Evolutionary conservation across 2,113 vertebrate species (phyloP).

Genomic region (Hypomesus transpacificus): DNA sequence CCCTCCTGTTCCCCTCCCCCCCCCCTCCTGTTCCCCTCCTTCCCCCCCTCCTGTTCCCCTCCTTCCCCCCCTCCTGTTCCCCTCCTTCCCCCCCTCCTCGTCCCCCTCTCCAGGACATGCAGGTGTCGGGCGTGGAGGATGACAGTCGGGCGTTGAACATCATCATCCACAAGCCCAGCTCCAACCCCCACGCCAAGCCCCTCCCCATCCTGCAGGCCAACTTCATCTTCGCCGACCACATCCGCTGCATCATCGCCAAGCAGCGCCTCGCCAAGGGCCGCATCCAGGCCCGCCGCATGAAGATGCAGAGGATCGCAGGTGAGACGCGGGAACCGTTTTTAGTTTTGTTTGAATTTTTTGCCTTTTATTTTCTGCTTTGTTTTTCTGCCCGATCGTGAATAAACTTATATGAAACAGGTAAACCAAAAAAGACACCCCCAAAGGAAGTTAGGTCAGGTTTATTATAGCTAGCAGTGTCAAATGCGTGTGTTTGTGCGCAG

Average conservation of each 20-base stretch:
- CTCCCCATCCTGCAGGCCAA: conserved; percentile 97
- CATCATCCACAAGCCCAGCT: conserved; percentile 92
- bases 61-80: not conserved
- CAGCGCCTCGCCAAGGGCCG: conserved; percentile 95
- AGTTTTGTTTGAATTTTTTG: too few relatives aligned
- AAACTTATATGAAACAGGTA: too few relatives aligned
- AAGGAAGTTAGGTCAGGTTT: too few relatives aligned
- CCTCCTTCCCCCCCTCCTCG: not conserved
- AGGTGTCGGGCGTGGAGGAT: conserved; percentile 94
- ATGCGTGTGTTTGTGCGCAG: conserved; percentile 59
- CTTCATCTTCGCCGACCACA: conserved; percentile 95
- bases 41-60: too few relatives aligned
- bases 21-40: too few relatives aligned
- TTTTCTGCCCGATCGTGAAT: too few relatives aligned
- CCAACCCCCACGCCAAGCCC: conserved; percentile 94
- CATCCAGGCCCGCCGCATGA: conserved; percentile 94
- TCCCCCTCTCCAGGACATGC: conserved; percentile 84
- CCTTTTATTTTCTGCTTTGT: too few relatives aligned
- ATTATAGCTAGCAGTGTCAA: not conserved
- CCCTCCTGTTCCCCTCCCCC: too few relatives aligned
- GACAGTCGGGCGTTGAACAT: conserved; percentile 95
- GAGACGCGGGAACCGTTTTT: conserved; percentile 3
- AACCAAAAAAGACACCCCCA: too few relatives aligned
- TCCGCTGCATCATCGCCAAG: conserved; percentile 98
- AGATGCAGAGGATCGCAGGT: conserved; percentile 98